Percentiles rank a stretch among this genome's conserved stretches.
These are phyloP conservation scores for Trachelus troglodyta DNA, from an alignment of 2,888 invertebrate genomes.

Conservation along the genomic window DNA sequence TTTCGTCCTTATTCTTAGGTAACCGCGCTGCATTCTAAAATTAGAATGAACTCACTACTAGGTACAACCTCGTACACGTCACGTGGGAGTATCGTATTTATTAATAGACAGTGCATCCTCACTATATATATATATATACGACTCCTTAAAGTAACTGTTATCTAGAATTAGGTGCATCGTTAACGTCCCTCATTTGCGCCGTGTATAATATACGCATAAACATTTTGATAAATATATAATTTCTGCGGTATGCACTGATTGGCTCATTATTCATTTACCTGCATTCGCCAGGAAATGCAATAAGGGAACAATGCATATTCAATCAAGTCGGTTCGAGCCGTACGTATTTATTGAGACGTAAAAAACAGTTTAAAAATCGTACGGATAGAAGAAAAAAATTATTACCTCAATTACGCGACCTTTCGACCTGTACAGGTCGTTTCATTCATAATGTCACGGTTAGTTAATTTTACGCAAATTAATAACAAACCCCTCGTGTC, in stretches of 20 bases:
- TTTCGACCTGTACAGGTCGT: neutral
- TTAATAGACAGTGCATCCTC: neutral
- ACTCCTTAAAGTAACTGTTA: neutral
- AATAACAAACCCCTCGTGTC: neutral
- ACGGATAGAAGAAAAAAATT: neutral
- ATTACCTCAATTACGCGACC: neutral
- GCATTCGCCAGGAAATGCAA: neutral
- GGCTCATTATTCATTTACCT: neutral
- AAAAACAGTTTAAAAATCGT: neutral
- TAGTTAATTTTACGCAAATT: neutral
- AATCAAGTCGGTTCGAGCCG: neutral
- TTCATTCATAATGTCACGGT: neutral
- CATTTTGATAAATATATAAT: neutral
- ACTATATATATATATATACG: neutral
- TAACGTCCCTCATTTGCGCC: neutral
- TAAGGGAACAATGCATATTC: neutral
- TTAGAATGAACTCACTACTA: neutral
- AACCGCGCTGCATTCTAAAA: neutral
- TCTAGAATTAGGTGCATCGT: neutral
- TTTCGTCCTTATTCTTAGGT: constrained; percentile 7
- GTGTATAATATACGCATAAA: neutral
- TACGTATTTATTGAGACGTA: neutral
- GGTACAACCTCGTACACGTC: neutral
- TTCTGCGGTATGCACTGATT: neutral
- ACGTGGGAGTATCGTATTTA: neutral